phyloP scores from a whole-genome alignment of 2,113 vertebrate genomes.

The Ctenomys sociabilis region DNA sequence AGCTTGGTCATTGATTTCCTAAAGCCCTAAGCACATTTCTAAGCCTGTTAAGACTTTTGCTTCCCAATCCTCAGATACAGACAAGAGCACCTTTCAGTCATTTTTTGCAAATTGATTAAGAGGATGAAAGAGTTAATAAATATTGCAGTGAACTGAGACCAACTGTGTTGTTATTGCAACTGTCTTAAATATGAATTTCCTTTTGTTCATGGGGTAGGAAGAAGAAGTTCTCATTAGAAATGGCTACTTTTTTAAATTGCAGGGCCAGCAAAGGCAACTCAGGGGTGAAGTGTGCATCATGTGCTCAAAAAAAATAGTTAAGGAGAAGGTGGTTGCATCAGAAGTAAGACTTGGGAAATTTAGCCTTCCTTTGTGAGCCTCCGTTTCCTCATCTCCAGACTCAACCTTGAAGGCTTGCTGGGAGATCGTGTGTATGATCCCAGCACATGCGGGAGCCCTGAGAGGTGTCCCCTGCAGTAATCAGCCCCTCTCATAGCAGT shows the following conservation, averaged over 20 bases:
- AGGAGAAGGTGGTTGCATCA: background rate
- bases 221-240: background rate
- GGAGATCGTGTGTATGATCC: rapidly evolving
- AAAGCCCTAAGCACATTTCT: background rate
- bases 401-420: background rate
- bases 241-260: background rate
- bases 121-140: constrained; percentile 1
- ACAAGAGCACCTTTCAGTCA: background rate
- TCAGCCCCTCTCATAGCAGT: background rate
- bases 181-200: background rate
- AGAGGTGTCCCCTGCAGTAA: background rate
- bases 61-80: background rate
- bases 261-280: background rate
- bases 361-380: background rate
- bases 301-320: background rate
- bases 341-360: background rate
- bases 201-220: background rate
- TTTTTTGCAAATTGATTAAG: background rate
- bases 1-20: background rate
- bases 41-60: background rate
- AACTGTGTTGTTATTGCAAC: background rate
- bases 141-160: background rate
- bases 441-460: rapidly evolving
- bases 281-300: background rate
- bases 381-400: background rate